These are phyloP conservation scores for Campaea margaritaria DNA, from an alignment of 2,888 invertebrate species.

Conservation along the genomic window DNA sequence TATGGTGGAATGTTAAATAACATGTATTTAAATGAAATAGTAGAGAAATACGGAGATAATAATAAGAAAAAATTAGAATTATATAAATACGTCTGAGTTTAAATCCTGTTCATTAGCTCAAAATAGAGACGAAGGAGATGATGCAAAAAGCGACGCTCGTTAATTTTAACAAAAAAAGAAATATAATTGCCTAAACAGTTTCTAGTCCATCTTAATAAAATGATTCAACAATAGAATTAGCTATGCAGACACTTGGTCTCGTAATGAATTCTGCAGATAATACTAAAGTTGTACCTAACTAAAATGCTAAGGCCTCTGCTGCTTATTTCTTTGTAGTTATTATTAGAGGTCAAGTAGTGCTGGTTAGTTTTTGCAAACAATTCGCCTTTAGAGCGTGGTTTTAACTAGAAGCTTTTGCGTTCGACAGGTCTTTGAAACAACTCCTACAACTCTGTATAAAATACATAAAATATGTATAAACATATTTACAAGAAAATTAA, in stretches of 20 bases:
- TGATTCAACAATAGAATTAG: conserved; percentile 1
- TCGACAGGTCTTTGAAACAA: not conserved
- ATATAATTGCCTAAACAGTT: too few relatives aligned
- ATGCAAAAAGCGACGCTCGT: too few relatives aligned
- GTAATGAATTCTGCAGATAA: conserved; percentile 34
- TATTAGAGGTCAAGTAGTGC: conserved; percentile 23
- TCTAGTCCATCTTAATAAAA: not conserved
- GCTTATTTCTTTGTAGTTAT: conserved; percentile 11
- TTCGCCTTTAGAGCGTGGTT: conserved; percentile 3
- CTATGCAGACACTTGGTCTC: not conserved
- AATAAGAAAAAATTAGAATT: too few relatives aligned
- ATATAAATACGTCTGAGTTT: too few relatives aligned
- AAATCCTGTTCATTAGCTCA: too few relatives aligned
- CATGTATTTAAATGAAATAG: too few relatives aligned
- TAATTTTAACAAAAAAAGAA: too few relatives aligned
- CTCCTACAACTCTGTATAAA: not conserved
- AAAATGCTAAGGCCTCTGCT: conserved; percentile 8
- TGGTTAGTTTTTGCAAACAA: conserved; percentile 14
- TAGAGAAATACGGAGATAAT: too few relatives aligned
- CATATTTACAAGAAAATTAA: too few relatives aligned
- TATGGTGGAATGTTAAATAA: too few relatives aligned
- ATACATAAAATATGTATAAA: too few relatives aligned
- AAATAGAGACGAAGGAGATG: too few relatives aligned
- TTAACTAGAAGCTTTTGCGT: conserved; percentile 7
- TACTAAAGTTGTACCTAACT: conserved; percentile 12